Evolutionary conservation across 2,888 invertebrate species (phyloP).

Genomic region (Stegophylla sp.): DNA sequence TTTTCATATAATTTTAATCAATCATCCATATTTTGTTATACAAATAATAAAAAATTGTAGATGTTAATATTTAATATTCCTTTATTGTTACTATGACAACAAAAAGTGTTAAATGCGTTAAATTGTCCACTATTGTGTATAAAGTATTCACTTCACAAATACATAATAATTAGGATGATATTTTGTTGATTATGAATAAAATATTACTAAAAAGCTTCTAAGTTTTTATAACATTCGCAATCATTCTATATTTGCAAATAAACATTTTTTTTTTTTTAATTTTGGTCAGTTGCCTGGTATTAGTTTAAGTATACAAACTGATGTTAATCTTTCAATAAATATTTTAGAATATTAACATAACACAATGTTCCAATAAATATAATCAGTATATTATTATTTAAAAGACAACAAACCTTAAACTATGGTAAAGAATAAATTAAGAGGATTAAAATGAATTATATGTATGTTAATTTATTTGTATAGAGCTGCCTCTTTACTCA

Average conservation of each 20-base stretch:
- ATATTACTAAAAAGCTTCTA: too few relatives aligned
- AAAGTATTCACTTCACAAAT: too few relatives aligned
- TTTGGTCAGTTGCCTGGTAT: slow-evolving; percentile 33
- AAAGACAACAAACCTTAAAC: slow-evolving; percentile 50
- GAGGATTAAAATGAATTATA: slow-evolving; percentile 48
- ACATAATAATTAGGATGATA: too few relatives aligned
- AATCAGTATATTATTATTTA: slow-evolving; percentile 18
- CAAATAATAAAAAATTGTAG: too few relatives aligned
- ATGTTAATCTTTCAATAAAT: slow-evolving; percentile 8
- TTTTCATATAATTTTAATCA: too few relatives aligned
- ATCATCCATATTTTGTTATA: too few relatives aligned
- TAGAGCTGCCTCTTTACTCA: slow-evolving; percentile 60
- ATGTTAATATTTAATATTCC: too few relatives aligned
- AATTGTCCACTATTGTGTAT: too few relatives aligned
- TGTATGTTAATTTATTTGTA: slow-evolving; percentile 13
- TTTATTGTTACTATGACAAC: too few relatives aligned
- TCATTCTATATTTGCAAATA: slow-evolving; percentile 19
- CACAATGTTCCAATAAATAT: slow-evolving; percentile 35
- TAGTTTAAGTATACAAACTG: slow-evolving; percentile 27
- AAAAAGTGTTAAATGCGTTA: too few relatives aligned
- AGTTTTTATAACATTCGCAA: not conserved
- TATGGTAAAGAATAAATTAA: slow-evolving; percentile 54
- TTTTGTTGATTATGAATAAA: too few relatives aligned
- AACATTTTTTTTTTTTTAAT: slow-evolving; percentile 11
- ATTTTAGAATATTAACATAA: not conserved